Base-by-base conservation (phyloP, 2,888 invertebrate genomes). In the Metopia argyrocephala region DNA sequence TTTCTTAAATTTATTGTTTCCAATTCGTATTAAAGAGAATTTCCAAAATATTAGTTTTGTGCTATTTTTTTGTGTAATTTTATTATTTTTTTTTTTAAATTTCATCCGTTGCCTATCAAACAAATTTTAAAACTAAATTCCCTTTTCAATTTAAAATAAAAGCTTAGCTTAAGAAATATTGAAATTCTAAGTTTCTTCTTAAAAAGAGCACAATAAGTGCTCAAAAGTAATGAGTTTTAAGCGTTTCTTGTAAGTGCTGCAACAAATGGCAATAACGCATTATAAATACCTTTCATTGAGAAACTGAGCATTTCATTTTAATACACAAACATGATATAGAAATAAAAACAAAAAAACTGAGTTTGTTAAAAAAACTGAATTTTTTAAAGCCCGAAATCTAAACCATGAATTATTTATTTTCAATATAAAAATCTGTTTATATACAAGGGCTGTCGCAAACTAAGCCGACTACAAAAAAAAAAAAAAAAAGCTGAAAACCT, bases 81-180 rank as follows among this genome's bases (percentile, higher is more conserved):
- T 12, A 3, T 27, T 9, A 5, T 2, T 27, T 18, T 46, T 62
- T 62, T 9, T 3, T 28, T 31, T 28, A 61, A 28, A 45, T 27
- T 52, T 12, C 78, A 66, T 70, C 78, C 66, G 81, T 78, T 57
- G 69, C 69, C 73, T 25, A 61, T 64, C 76, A 74, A 50, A 38
- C 28, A 78, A 65, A 27, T 61, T 70, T 74, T 57, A 31, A 70
- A 78, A 81, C 81, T 81, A 75, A 81, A 65, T 78, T 74, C 27
- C 21, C 50, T 62, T 78, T 70, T n/a, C 27, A 15, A 57, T 65
- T 6, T 59, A 45, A 48, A 20, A 48, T 21, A 18, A 61, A 64
- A 66, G 74, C 61, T 75, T 66, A 74, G 70, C 78, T 75, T 75
- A 65, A 52, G 66, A 21, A 21, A 27, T 45, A 52, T 12, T 50